Evolutionary conservation across 2,797 vertebrate genomes (phyloP).

Genomic region (Oryzias sinensis): DNA sequence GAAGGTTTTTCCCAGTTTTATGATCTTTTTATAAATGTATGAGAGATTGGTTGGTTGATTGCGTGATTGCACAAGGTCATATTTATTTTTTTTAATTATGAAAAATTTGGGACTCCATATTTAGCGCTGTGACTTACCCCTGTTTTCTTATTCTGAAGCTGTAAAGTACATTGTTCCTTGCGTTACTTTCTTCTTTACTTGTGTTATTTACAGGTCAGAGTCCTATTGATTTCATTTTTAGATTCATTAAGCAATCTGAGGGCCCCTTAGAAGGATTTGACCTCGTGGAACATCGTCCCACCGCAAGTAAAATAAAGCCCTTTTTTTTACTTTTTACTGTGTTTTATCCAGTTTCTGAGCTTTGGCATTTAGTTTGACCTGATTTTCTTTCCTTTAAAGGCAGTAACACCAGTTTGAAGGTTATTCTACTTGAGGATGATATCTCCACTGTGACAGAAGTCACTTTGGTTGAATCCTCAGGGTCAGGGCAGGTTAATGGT

Average conservation of each 20-base stretch:
- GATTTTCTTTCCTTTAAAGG: constrained; percentile 30
- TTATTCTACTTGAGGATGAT: constrained; percentile 50
- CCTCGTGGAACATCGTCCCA: constrained; percentile 53
- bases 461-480: constrained; percentile 42
- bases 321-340: too few species aligned
- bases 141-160: too few species aligned
- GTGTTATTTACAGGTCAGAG: constrained; percentile 60
- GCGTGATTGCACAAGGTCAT: too few species aligned
- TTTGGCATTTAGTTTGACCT: too few species aligned
- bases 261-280: constrained; percentile 40
- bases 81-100: too few species aligned
- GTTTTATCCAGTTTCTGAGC: neutral
- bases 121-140: too few species aligned
- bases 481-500: constrained; percentile 33
- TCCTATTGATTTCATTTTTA: constrained; percentile 66
- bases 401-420: constrained; percentile 49
- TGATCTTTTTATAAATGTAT: too few species aligned
- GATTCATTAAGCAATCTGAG: constrained; percentile 49
- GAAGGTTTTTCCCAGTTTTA: too few species aligned
- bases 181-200: neutral
- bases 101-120: too few species aligned
- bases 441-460: constrained; percentile 49
- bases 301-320: constrained; percentile 39
- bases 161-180: too few species aligned
- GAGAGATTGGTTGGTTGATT: too few species aligned